Conservation (phyloP, 1,140 invertebrate species). For the Melipona quadrifasciata region DNA sequence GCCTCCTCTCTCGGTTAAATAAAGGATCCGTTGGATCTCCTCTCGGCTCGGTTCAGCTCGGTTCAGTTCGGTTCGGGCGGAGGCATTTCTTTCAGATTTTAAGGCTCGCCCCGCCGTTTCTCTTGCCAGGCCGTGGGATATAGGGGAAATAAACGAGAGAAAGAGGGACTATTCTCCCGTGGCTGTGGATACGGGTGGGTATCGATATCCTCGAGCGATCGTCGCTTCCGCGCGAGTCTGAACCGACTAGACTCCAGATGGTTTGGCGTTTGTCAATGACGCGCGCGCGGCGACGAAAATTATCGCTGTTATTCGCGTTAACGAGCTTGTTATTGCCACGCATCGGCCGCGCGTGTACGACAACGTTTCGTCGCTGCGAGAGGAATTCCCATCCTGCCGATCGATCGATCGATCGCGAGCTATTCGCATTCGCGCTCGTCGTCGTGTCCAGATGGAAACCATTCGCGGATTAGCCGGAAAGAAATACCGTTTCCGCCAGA, state of each 20-base stretch:
- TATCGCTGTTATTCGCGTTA: background rate
- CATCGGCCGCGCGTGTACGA: too few species aligned
- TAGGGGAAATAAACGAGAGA: constrained; percentile 13
- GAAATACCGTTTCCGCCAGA: background rate
- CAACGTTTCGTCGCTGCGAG: background rate
- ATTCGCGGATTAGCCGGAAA: background rate
- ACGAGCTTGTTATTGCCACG: background rate
- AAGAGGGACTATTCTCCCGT: background rate
- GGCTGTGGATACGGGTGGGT: background rate
- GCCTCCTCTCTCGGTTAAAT: constrained; percentile 32
- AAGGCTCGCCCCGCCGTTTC: constrained; percentile 5
- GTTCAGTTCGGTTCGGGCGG: background rate
- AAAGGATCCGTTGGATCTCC: constrained; percentile 41
- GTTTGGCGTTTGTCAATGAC: background rate
- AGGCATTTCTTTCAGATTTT: constrained; percentile 43
- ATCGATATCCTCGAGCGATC: constrained; percentile 23
- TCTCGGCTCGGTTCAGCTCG: too few species aligned
- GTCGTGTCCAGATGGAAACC: background rate
- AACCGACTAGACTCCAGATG: background rate
- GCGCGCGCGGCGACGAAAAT: background rate
- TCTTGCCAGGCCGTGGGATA: background rate
- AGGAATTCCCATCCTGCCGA: background rate
- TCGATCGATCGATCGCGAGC: too few species aligned
- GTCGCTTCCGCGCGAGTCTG: background rate
- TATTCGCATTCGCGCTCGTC: background rate